Base-by-base conservation (phyloP, 2,888 invertebrate species). In the Dusona sp. region DNA sequence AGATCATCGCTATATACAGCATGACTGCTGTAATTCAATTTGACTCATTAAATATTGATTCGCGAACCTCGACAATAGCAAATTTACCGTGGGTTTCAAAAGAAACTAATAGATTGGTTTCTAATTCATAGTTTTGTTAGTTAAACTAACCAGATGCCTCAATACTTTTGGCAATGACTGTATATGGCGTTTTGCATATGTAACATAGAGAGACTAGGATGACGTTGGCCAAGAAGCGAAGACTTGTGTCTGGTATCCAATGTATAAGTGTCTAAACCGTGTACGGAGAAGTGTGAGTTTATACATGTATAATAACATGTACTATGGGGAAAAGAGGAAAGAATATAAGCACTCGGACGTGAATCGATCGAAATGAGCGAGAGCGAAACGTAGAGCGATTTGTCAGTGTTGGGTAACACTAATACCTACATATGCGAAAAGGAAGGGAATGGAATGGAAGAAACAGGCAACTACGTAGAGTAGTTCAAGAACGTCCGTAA, bases 401-500 rank as follows among this genome's bases (percentile, higher is more conserved):
- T 77, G 61, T 25, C 25, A 45, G 45, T 29, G 25, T 51, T 19
- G 51, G 16, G 48, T 38, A 57, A 45, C 57, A 83, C 70, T 79
- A 61, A 57, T 61, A 70, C 77, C 65, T 70, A 45, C 79, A 70
- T 61, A 70, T 61, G 36, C 36, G 38, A 25, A 42, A 42, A 29
- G 48, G 11, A 61, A 64, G 57, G 57, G 61, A 79, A 64, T 72
- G 74, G 79, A 79, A 79, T 54, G 81, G 75, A 75, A 87, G 70
- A 79, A 85, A 65, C 73, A 73, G 65, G 67, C 72, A 70, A 80
- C 75, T 61, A 72, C 38, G 54, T 82, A 68, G 79, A 87, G 85
- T 85, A 81, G 84, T 87, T 88, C 80, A 87, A 84, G 84, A 86
- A 85, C 79, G 79, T 87, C 79, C 84, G 87, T 89, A 88, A 89